Conservation (phyloP, 2,113 vertebrate species). For the Raja brachyura region DNA sequence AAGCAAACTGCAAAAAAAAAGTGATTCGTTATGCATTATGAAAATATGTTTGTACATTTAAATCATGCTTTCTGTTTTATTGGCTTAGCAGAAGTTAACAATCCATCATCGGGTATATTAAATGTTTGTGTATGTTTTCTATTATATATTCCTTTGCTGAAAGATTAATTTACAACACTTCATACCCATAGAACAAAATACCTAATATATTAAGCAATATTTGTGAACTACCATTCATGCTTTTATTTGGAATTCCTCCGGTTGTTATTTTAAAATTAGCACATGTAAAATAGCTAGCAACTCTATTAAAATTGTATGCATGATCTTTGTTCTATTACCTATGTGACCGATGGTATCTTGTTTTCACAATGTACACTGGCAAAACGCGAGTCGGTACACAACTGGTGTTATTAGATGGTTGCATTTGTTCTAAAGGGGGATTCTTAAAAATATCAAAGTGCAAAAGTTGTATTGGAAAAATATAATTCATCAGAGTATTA, state of each 20-base stretch:
- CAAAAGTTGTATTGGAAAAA: not conserved
- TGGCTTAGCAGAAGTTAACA: not conserved
- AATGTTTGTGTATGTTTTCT: not conserved
- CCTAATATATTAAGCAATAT: not conserved
- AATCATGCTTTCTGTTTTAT: not conserved
- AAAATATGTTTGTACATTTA: not conserved
- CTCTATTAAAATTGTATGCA: not conserved
- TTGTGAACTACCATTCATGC: not conserved
- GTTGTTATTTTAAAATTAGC: not conserved
- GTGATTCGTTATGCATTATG: not conserved
- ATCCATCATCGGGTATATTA: not conserved
- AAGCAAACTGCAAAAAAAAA: conserved; percentile 13
- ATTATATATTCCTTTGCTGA: not conserved
- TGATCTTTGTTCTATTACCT: not conserved
- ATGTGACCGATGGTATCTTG: not conserved
- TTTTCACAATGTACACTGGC: not conserved
- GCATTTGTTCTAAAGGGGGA: not conserved
- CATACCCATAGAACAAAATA: not conserved
- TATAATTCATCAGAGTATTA: not conserved
- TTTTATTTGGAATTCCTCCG: not conserved
- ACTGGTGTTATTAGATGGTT: not conserved
- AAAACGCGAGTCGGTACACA: not conserved
- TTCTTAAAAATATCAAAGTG: not conserved
- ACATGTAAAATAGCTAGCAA: not conserved
- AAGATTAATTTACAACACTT: not conserved